Base-by-base conservation (phyloP, 2,797 vertebrate genomes). In the Clarias fuscus region DNA sequence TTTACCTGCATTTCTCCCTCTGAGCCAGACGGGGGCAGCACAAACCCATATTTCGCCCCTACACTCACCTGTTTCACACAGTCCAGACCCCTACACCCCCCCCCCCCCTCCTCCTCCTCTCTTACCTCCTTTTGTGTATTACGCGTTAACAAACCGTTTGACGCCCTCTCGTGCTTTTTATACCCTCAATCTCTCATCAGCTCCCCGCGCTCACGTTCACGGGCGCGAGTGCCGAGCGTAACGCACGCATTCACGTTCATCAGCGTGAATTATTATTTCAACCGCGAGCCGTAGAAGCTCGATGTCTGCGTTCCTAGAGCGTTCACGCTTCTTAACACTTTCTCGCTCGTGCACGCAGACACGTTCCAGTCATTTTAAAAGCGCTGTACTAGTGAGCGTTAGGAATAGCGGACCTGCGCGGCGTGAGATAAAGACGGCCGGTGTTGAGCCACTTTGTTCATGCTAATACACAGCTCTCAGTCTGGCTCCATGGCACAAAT, bases 1-100 rank as follows among this genome's bases (percentile, higher is more conserved):
- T 48, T 77, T 14, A 77, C 14, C 17, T 37, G 14, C n/a, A 78
- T 13, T 13, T 75, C n/a, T 53, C 84, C 17, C 5, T 3, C 17
- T 68, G 17, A 71, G 59, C 91, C 95, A 95, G 91, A 89, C 93
- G 95, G 92, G 92, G 91, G 92, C 93, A 92, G 88, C 93, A 89
- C 67, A 87, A 14, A 65, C 87, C 89, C 56, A 93, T 33, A 5
- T 37, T 72, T 86, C 58, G 13, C 11, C 43, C n/a, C 2, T 37
- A 15, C 0, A 3, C 24, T 37, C 33, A 71, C 11, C 24, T 30
- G 86, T 86, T 88, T 86, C 81, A 73, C 18, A 1, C 37, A 53
- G 48, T 53, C 48, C 48, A 53, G 48, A 53, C 48, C 48, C 48
- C 11, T 53, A 13, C 5, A 48, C 3, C 7, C 3, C 24, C 58